Conservation (phyloP, 2,113 vertebrate species). For the Merops nubicus region DNA sequence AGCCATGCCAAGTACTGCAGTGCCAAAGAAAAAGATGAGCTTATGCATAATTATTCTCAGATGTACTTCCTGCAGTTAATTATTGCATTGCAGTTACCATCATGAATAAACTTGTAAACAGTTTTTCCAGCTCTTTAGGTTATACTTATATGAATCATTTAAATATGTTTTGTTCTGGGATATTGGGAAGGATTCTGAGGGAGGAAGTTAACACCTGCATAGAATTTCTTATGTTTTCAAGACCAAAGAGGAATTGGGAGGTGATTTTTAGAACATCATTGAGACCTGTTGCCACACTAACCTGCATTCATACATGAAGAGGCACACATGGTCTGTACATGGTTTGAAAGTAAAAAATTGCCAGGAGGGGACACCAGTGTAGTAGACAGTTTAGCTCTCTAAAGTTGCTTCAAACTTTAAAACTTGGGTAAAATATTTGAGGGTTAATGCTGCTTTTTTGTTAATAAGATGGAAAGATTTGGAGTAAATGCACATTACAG, state of each 20-base stretch:
- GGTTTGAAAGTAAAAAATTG: background rate
- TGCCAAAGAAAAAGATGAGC: background rate
- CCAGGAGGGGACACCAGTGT: background rate
- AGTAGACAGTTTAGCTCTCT: background rate
- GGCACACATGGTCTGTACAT: rapidly evolving
- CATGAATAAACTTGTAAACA: background rate
- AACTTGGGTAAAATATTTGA: background rate
- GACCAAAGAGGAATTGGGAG: background rate
- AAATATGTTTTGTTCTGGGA: background rate
- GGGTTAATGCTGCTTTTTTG: background rate
- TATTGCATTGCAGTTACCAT: background rate
- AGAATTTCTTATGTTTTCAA: background rate
- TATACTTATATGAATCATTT: background rate
- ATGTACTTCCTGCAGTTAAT: background rate
- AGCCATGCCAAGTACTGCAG: background rate
- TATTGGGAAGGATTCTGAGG: background rate
- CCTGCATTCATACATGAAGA: background rate
- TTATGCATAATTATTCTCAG: background rate
- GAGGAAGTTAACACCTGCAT: background rate
- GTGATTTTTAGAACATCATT: background rate
- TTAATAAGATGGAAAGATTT: background rate
- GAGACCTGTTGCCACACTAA: background rate
- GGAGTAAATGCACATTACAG: background rate
- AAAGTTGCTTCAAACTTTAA: background rate
- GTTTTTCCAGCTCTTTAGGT: background rate